phyloP scores from a whole-genome alignment of 1,140 invertebrate species.

The Bombyx mori region ASM3026992v2 NC_085126.1:8287501-8288000 shows the following conservation, averaged over 20 bases:
- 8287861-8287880: no score
- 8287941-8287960: no score
- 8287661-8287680: slow-evolving; percentile 9
- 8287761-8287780: neutral
- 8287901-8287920: no score
- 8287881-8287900: no score
- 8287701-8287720: slow-evolving; percentile 3
- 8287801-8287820: no score
- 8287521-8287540: slow-evolving; percentile 2
- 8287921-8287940: no score
- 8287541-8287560: slow-evolving; percentile 10
- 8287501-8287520: slow-evolving; percentile 4
- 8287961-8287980: no score
- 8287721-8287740: slow-evolving; percentile 6
- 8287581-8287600: slow-evolving; percentile 1
- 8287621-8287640: neutral
- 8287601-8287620: neutral
- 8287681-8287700: slow-evolving; percentile 1
- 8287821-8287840: no score
- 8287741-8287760: neutral
- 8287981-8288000: no score
- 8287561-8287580: slow-evolving; percentile 9
- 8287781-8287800: no score
- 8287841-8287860: no score
- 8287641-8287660: slow-evolving; percentile 5